These are phyloP conservation scores for Lagopus muta DNA, from an alignment of 2,113 vertebrate genomes.

Conservation along the genomic window DNA sequence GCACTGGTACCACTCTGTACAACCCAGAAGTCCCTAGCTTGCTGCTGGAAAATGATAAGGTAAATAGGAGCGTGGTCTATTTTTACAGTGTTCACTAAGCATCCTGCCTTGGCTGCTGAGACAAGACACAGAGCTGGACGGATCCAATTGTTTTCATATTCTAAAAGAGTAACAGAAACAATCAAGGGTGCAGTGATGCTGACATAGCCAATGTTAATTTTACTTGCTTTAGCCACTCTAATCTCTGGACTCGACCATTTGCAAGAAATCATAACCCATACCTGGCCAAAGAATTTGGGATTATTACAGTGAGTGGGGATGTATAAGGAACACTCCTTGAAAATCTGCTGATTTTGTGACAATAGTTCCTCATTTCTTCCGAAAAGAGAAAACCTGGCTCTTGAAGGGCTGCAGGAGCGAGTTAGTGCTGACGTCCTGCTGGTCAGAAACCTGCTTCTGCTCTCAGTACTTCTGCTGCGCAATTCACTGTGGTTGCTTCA, in stretches of 20 bases:
- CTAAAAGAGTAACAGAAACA: slow-evolving; percentile 19
- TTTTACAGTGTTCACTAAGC: background rate
- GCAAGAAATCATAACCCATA: slow-evolving; percentile 26
- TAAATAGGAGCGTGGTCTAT: background rate
- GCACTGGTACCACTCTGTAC: background rate
- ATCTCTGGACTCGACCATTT: background rate
- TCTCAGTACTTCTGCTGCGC: background rate
- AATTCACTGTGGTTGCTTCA: background rate
- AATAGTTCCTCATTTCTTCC: background rate
- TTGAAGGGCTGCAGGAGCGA: background rate
- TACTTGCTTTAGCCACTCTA: slow-evolving; percentile 8
- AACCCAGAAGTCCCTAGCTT: background rate
- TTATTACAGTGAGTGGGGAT: background rate
- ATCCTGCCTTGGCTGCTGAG: background rate
- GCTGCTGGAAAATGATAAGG: background rate
- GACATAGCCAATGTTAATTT: slow-evolving; percentile 22
- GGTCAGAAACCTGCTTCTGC: background rate
- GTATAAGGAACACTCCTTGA: background rate
- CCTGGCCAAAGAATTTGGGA: background rate
- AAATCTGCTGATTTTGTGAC: background rate
- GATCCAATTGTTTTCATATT: background rate
- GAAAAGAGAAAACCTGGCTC: background rate
- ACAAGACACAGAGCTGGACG: slow-evolving; percentile 1
- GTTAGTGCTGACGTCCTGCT: background rate
- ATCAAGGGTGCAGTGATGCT: background rate